A percentile compares a stretch with the other conserved stretches of the same genome.
These are phyloP conservation scores for Eupithecia subumbrata DNA, from an alignment of 2,888 invertebrate genomes.

Conservation along the genomic window DNA sequence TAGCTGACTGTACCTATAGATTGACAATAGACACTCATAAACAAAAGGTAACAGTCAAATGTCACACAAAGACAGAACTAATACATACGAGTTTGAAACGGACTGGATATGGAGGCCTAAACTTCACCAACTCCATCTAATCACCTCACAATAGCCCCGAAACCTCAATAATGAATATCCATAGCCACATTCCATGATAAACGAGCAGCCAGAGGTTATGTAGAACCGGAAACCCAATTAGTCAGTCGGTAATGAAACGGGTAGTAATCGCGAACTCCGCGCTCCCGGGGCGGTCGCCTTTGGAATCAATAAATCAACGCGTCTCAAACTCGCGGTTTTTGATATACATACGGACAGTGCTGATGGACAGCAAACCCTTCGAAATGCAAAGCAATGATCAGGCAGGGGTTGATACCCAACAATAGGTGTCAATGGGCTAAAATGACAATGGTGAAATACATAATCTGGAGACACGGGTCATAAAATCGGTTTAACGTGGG, in stretches of 20 bases:
- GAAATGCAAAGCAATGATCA: too few species aligned
- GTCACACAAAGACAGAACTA: neutral
- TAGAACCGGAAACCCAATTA: conserved; percentile 62
- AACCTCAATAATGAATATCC: conserved; percentile 36
- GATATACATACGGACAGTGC: conserved; percentile 41
- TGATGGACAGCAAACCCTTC: neutral
- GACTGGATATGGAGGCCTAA: neutral
- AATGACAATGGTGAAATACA: too few species aligned
- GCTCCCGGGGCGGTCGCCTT: conserved; percentile 60
- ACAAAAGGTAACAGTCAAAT: neutral
- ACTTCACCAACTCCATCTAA: conserved; percentile 10
- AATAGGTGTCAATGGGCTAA: too few species aligned
- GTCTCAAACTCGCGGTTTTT: conserved; percentile 67
- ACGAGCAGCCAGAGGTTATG: conserved; percentile 32
- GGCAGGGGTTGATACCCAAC: too few species aligned
- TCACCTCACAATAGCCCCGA: conserved; percentile 18
- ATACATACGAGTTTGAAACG: neutral
- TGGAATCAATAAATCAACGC: conserved; percentile 80
- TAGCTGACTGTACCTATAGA: neutral
- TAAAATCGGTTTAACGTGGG: too few species aligned
- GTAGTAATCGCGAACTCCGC: conserved; percentile 59
- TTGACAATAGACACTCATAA: neutral
- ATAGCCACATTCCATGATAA: conserved; percentile 29
- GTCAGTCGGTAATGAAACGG: conserved; percentile 70
- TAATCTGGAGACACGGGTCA: too few species aligned